Evolutionary conservation across 2,797 vertebrate species (phyloP).

Genomic region (Melanogrammus aeglefinus): DNA sequence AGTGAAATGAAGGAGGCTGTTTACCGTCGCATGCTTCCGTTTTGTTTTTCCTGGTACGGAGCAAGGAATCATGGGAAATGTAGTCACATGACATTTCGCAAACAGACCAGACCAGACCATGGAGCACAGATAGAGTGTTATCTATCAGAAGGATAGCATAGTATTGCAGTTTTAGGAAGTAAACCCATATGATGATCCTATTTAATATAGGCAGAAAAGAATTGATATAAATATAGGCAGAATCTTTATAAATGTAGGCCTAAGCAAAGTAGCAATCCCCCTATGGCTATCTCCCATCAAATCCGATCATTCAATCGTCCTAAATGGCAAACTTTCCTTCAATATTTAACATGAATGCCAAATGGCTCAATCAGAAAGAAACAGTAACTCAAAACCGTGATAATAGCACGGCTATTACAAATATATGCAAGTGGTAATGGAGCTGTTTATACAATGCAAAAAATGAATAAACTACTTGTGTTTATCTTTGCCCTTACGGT

Average conservation of each 20-base stretch:
- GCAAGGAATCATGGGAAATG: neutral
- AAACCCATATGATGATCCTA: neutral
- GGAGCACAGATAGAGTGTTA: neutral
- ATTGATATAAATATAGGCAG: neutral
- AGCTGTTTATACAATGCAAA: neutral
- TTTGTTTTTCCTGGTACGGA: neutral
- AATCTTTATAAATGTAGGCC: neutral
- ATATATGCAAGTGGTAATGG: neutral
- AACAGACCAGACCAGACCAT: neutral
- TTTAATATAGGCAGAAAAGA: neutral
- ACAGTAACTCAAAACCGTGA: neutral
- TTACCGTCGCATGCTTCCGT: conserved; percentile 5
- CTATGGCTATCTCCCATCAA: neutral
- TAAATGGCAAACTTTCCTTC: neutral
- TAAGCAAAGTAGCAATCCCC: too few relatives aligned
- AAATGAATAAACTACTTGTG: neutral
- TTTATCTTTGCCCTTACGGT: neutral
- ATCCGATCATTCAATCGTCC: neutral
- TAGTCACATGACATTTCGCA: neutral
- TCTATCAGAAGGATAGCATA: neutral
- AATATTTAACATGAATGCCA: neutral
- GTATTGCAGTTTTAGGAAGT: neutral
- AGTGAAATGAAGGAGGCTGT: neutral
- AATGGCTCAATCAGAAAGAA: neutral
- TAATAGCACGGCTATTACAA: neutral